Evolutionary conservation across 2,888 invertebrate species (phyloP), one percentile per base, ranked within the genome.

Genomic region (Trachelus troglodyta): DNA sequence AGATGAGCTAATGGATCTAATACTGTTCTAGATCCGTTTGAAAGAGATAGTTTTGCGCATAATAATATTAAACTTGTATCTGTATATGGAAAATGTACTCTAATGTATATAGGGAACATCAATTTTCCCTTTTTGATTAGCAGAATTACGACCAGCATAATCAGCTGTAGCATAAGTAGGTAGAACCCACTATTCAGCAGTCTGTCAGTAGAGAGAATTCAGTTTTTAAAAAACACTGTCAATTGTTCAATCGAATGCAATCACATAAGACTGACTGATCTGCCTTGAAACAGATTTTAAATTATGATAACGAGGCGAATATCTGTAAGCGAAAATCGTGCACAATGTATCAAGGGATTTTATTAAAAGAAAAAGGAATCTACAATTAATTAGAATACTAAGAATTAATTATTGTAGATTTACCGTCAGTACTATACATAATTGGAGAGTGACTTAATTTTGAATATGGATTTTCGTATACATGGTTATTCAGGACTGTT

Each of bases 211-310:
- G 74, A 74, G n/a, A 35, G 35, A 74, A 74, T 74, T 35, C 31
- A n/a, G 31, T 75, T 37, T 23, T 69, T 15, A 9, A 23, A 40
- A 56, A 9, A 30, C 68, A 68, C 30, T 34, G 68, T 75, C 75
- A 37, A 68, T 37, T 37, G 15, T 37, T 75, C 68, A 75, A 31
- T 68, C 9, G 30, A 75, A 34, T 30, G n/a, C 30, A 75, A 56
- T 79, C 76, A 15, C n/a, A 86, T 84, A 87, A 89, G 88, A 89
- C 89, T 89, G 89, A 89, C 83, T 86, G 85, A 87, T 88, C 86
- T 86, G 88, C 87, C 87, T 89, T 88, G 85, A 79, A 76, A 80
- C 71, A 34, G 31, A 71, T 34, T 34, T 9, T 71, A 31, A 31
- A 71, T 34, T 71, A 34, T 71, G 71, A 31, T 33, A 71, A 71